phyloP scores from a whole-genome alignment of 2,113 vertebrate species.

The Sylvietta virens region DNA sequence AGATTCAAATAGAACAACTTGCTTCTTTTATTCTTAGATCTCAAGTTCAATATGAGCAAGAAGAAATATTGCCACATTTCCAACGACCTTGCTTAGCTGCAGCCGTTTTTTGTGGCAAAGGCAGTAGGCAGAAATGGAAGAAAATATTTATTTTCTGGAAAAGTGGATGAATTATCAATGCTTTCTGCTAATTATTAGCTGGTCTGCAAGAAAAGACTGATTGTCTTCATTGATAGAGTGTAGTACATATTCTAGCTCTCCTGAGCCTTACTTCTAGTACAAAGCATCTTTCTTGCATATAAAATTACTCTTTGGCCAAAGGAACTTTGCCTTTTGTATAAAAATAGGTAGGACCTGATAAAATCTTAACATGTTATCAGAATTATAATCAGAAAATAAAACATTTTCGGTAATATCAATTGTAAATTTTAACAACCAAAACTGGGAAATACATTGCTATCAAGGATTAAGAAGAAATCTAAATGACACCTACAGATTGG shows the following conservation, averaged over 20 bases:
- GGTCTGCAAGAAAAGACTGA: conserved; percentile 44
- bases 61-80: background rate
- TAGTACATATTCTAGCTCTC: conserved; percentile 35
- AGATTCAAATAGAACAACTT: background rate
- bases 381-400: background rate
- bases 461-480: background rate
- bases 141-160: conserved; percentile 53
- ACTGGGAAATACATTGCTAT: background rate
- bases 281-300: background rate
- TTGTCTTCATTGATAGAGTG: conserved; percentile 16
- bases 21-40: background rate
- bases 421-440: background rate
- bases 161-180: conserved; percentile 45
- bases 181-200: conserved; percentile 52
- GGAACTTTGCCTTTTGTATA: background rate
- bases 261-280: conserved; percentile 2
- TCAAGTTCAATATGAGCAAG: background rate
- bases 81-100: background rate
- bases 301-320: background rate
- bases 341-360: background rate
- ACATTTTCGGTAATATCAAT: background rate
- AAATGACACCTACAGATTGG: background rate
- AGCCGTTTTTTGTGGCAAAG: conserved; percentile 23
- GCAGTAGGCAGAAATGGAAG: conserved; percentile 35
- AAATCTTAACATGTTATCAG: background rate